phyloP scores from a whole-genome alignment of 2,797 vertebrate genomes.

The Orestias chungarensis region DNA sequence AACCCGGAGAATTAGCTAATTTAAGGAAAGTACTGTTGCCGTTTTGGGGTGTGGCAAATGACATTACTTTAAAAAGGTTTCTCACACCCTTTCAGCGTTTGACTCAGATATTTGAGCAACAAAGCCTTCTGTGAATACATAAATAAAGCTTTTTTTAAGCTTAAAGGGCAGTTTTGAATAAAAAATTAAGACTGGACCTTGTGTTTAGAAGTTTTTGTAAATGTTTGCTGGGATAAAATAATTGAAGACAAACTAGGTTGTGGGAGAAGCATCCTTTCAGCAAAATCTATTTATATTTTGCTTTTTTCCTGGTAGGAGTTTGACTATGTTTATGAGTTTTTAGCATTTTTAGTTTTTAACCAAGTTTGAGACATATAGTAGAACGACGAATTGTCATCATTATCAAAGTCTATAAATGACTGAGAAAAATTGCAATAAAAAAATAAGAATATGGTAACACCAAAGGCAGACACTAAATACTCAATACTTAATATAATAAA shows the following conservation, averaged over 20 bases:
- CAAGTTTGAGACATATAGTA: too few relatives aligned
- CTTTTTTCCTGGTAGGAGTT: neutral
- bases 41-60: neutral
- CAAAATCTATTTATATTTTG: neutral
- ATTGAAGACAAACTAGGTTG: neutral
- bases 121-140: neutral
- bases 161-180: neutral
- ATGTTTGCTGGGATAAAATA: neutral
- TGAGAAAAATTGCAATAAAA: too few relatives aligned
- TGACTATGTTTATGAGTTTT: too few relatives aligned
- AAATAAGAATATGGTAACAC: too few relatives aligned
- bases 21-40: neutral
- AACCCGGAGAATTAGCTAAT: neutral
- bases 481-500: too few relatives aligned
- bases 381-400: too few relatives aligned
- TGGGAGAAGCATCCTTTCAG: neutral
- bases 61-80: neutral
- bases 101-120: neutral
- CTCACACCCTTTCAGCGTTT: neutral
- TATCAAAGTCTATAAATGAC: too few relatives aligned
- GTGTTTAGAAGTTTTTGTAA: neutral
- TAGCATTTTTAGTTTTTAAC: too few relatives aligned
- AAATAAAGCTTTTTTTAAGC: neutral
- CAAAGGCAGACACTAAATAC: too few relatives aligned
- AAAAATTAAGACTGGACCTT: neutral